Evolutionary conservation across 2,888 invertebrate genomes (phyloP).

Genomic region (Yponomeuta sedellus): DNA sequence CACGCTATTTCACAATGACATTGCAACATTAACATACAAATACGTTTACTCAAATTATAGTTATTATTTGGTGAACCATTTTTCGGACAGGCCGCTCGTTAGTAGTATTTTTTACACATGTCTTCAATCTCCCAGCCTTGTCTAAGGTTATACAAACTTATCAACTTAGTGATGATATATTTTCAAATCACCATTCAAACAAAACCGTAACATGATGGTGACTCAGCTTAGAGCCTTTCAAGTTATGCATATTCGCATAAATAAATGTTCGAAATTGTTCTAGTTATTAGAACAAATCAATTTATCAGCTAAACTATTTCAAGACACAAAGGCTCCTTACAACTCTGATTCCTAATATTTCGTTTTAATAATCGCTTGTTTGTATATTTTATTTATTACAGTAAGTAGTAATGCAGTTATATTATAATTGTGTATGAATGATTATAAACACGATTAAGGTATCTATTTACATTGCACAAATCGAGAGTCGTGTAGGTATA

Average conservation of each 20-base stretch:
- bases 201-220: neutral
- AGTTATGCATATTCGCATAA: neutral
- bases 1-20: constrained; percentile 44
- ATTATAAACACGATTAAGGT: constrained; percentile 22
- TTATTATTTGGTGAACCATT: constrained; percentile 59
- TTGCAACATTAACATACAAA: constrained; percentile 38
- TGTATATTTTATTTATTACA: neutral
- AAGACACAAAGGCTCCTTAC: constrained; percentile 10
- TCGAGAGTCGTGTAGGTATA: constrained; percentile 19
- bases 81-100: constrained; percentile 19
- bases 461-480: constrained; percentile 52
- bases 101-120: too few species aligned
- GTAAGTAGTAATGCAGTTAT: neutral
- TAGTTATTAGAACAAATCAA: neutral
- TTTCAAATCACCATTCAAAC: neutral
- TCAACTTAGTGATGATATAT: neutral
- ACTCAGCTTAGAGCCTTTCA: neutral
- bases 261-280: neutral
- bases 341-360: constrained; percentile 3
- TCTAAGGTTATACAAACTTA: neutral
- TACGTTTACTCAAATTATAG: constrained; percentile 34
- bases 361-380: neutral
- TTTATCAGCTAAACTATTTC: constrained; percentile 4
- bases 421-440: neutral
- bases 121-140: constrained; percentile 15